phyloP scores from a whole-genome alignment of 2,888 invertebrate species.

The Clusia tigrina region DNA sequence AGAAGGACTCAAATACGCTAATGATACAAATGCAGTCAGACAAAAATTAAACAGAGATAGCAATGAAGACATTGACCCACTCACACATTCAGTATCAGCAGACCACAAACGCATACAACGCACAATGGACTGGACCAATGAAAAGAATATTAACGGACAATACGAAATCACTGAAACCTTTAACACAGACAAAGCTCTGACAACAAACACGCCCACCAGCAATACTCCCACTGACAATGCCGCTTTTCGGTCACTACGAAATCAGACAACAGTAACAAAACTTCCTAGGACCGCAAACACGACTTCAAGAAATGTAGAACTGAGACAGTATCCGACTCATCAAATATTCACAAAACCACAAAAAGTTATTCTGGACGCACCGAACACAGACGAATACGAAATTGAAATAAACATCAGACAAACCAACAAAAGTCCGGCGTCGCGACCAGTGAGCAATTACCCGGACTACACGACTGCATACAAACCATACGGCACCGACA shows the following conservation, averaged over 20 bases:
- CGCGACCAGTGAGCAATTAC: slow-evolving; percentile 18
- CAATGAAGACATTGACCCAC: slow-evolving; percentile 23
- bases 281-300: slow-evolving; percentile 31
- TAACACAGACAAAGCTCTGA: not conserved
- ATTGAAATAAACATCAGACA: slow-evolving; percentile 64
- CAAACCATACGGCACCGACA: slow-evolving; percentile 45
- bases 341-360: slow-evolving; percentile 52
- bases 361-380: slow-evolving; percentile 55
- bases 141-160: not conserved
- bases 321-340: slow-evolving; percentile 51
- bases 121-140: not conserved
- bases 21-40: too few species aligned
- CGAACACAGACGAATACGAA: slow-evolving; percentile 59
- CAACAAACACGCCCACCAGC: slow-evolving; percentile 29
- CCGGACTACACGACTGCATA: slow-evolving; percentile 46
- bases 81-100: slow-evolving; percentile 9
- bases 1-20: too few species aligned
- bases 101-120: slow-evolving; percentile 34
- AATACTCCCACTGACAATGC: slow-evolving; percentile 21
- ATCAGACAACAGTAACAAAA: slow-evolving; percentile 32
- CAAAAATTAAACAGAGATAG: not conserved
- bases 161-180: not conserved
- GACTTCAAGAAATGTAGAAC: slow-evolving; percentile 47
- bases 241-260: slow-evolving; percentile 5
- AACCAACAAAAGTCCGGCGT: slow-evolving; percentile 50